These are phyloP conservation scores for Dasyurus viverrinus DNA, from an alignment of 2,113 vertebrate genomes.

Conservation along the genomic window DNA sequence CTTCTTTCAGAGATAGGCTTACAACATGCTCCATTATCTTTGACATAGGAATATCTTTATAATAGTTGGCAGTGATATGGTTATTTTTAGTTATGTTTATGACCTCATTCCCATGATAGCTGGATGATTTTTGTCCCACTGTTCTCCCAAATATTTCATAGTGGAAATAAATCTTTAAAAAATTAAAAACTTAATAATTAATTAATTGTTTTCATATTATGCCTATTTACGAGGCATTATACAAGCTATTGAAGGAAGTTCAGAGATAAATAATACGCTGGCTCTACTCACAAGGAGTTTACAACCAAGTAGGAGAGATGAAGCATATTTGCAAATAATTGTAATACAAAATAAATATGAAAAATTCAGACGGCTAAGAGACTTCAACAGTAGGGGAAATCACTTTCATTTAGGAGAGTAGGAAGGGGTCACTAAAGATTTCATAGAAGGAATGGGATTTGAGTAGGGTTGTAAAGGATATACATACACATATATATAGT, in stretches of 20 bases:
- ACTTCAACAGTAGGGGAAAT: background rate
- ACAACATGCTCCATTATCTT: background rate
- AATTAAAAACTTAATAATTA: conserved; percentile 26
- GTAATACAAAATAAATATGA: background rate
- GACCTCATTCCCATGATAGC: background rate
- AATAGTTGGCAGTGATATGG: background rate
- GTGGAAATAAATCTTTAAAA: conserved; percentile 22
- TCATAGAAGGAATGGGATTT: background rate
- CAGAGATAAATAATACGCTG: background rate
- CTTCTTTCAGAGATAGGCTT: background rate
- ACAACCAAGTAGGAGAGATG: background rate
- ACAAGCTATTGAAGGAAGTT: background rate
- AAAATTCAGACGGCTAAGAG: background rate
- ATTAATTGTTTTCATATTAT: background rate
- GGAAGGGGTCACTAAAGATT: background rate
- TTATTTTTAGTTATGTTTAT: background rate
- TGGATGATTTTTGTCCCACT: conserved; percentile 12
- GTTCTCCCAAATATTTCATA: conserved; percentile 36
- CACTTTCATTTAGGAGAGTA: background rate
- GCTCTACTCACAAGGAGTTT: background rate
- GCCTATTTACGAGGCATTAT: background rate
- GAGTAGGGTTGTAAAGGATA: background rate
- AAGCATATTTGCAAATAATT: background rate
- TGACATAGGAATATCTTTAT: background rate
- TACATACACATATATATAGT: background rate